phyloP scores from a whole-genome alignment of 35 echinoderm and acorn worm genomes.

The Chiridota heheva region DNA sequence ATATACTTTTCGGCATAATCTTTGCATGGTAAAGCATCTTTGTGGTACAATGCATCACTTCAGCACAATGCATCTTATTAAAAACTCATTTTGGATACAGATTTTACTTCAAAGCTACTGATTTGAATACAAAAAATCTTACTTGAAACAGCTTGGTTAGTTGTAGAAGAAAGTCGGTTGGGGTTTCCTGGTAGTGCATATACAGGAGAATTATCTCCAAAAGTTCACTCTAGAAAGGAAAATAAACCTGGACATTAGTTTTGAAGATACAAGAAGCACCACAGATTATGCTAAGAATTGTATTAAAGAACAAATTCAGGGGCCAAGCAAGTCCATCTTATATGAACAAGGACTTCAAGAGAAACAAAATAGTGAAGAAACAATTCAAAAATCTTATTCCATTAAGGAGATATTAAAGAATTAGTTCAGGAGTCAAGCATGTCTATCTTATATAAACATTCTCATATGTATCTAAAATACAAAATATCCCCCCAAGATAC shows the following conservation, averaged over 20 bases:
- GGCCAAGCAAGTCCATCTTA: not conserved
- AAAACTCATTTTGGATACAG: no score
- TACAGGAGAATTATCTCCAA: conserved; percentile 83
- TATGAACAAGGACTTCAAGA: not conserved
- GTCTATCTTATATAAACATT: no score
- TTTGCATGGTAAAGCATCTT: no score
- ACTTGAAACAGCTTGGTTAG: conserved; percentile 88
- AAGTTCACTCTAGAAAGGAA: conserved; percentile 64
- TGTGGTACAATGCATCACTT: no score
- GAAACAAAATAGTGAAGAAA: not conserved
- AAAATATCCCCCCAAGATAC: no score
- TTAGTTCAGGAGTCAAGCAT: no score
- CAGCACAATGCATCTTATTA: no score
- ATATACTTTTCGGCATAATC: no score
- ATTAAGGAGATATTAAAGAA: not conserved
- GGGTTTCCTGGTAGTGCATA: conserved; percentile 53
- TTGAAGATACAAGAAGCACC: not conserved
- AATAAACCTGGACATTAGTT: not conserved
- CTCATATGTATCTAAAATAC: no score
- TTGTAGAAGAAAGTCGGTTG: conserved; percentile 48
- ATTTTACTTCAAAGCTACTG: no score
- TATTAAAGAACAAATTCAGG: not conserved
- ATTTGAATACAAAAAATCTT: no score
- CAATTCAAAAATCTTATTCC: not conserved
- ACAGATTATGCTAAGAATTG: not conserved